Conservation (phyloP, 2,888 invertebrate genomes). For the Hirtodrosophila confusa region DNA sequence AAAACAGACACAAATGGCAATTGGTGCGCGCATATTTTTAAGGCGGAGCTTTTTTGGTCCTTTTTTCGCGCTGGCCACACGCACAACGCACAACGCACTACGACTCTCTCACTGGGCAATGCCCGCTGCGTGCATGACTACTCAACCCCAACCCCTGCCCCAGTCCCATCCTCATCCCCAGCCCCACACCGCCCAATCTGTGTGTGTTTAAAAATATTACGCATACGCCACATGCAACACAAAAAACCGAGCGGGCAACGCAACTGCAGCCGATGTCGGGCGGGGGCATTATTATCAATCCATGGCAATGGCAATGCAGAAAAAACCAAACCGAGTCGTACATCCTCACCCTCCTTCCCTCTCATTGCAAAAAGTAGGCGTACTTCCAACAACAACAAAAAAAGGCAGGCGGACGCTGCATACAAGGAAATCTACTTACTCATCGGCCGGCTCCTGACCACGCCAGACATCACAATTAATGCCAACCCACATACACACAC, state of each 20-base stretch:
- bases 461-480: constrained; percentile 79
- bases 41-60: constrained; percentile 83
- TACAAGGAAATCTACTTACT: constrained; percentile 81
- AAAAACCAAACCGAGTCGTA: constrained; percentile 41
- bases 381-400: constrained; percentile 29
- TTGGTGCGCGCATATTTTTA: constrained; percentile 82
- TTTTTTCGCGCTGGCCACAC: constrained; percentile 75
- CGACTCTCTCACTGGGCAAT: constrained; percentile 56
- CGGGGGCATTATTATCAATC: constrained; percentile 77
- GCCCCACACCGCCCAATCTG: constrained; percentile 8
- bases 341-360: constrained; percentile 7
- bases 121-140: constrained; percentile 25
- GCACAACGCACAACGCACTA: constrained; percentile 55
- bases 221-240: constrained; percentile 63
- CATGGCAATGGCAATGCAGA: constrained; percentile 21
- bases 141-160: constrained; percentile 9
- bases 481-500: constrained; percentile 47
- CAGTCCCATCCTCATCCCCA: not conserved
- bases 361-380: constrained; percentile 51
- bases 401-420: constrained; percentile 47
- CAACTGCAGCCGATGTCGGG: constrained; percentile 57
- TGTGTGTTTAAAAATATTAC: constrained; percentile 72
- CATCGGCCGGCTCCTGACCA: constrained; percentile 62
- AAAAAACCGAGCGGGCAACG: constrained; percentile 51
- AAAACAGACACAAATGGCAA: constrained; percentile 81